Conservation (phyloP, 2,797 vertebrate species). For the Trachurus trachurus region DNA sequence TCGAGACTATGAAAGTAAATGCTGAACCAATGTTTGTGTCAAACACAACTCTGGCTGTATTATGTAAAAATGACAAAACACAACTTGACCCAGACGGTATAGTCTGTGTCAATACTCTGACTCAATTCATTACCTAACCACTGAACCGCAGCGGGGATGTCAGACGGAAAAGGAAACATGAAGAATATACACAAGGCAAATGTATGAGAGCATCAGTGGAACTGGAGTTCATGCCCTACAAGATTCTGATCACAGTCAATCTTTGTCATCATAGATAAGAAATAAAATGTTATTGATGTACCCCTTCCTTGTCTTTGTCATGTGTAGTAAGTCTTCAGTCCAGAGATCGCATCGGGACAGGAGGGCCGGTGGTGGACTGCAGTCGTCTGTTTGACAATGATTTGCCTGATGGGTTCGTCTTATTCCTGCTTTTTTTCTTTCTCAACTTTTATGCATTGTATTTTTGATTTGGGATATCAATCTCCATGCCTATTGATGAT, state of each 20-base stretch:
- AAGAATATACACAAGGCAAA: neutral
- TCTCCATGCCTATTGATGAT: neutral
- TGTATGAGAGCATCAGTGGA: neutral
- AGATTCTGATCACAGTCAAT: neutral
- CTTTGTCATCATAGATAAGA: neutral
- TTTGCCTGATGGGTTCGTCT: constrained; percentile 94
- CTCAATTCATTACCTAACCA: constrained; percentile 21
- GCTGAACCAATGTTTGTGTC: neutral
- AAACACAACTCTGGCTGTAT: neutral
- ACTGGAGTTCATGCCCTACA: neutral
- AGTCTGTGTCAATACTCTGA: constrained; percentile 17
- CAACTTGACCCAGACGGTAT: constrained; percentile 9
- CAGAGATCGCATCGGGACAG: constrained; percentile 94
- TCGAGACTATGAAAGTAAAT: neutral
- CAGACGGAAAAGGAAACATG: neutral
- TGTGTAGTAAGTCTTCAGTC: constrained; percentile 95
- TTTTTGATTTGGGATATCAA: neutral
- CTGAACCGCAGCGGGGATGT: neutral
- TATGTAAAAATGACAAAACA: constrained; percentile 16
- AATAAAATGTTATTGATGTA: constrained; percentile 5
- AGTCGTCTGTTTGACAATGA: constrained; percentile 97
- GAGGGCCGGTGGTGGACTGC: constrained; percentile 96
- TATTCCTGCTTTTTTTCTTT: constrained; percentile 6
- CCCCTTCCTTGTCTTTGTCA: constrained; percentile 19
- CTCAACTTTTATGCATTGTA: neutral